These are phyloP conservation scores for Falco columbarius DNA, from an alignment of 2,797 vertebrate species.

Conservation along the genomic window DNA sequence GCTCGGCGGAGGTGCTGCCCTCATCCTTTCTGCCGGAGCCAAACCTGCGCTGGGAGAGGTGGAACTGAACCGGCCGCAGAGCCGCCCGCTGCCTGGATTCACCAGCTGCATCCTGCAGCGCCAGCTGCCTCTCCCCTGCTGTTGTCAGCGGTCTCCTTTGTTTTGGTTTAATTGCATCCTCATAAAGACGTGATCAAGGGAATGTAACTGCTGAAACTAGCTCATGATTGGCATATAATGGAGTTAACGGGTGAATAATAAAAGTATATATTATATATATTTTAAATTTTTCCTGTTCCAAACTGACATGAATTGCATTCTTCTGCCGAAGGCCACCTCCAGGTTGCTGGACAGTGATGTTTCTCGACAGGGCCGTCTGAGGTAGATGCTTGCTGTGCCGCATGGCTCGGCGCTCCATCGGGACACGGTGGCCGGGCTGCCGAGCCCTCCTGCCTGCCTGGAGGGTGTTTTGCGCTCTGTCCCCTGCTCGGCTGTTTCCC, in stretches of 20 bases:
- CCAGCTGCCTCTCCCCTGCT: slow-evolving; percentile 31
- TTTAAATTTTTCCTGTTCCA: slow-evolving; percentile 79
- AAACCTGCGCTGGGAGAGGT: slow-evolving; percentile 17
- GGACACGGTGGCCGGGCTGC: not conserved
- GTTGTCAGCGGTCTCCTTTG: slow-evolving; percentile 52
- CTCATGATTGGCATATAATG: slow-evolving; percentile 80
- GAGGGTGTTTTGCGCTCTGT: not conserved
- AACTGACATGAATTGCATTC: slow-evolving; percentile 47
- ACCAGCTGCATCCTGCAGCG: not conserved
- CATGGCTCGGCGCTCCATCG: rapidly evolving
- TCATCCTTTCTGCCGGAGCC: slow-evolving; percentile 59
- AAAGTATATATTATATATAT: slow-evolving; percentile 85
- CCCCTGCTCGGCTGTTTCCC: not conserved
- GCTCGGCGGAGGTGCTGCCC: slow-evolving; percentile 75
- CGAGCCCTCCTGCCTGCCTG: not conserved
- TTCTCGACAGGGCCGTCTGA: not conserved
- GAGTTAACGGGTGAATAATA: slow-evolving; percentile 85
- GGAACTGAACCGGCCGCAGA: slow-evolving; percentile 3
- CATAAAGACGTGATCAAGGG: slow-evolving; percentile 74
- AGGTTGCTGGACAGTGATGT: not conserved
- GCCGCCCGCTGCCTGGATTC: slow-evolving; percentile 19
- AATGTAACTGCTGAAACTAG: slow-evolving; percentile 81
- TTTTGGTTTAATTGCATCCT: slow-evolving; percentile 68
- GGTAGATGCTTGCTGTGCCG: not conserved
- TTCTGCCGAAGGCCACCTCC: not conserved